Evolutionary conservation across 2,113 vertebrate genomes (phyloP), one percentile per base, ranked within the genome.

Genomic region (Cottus gobio): DNA sequence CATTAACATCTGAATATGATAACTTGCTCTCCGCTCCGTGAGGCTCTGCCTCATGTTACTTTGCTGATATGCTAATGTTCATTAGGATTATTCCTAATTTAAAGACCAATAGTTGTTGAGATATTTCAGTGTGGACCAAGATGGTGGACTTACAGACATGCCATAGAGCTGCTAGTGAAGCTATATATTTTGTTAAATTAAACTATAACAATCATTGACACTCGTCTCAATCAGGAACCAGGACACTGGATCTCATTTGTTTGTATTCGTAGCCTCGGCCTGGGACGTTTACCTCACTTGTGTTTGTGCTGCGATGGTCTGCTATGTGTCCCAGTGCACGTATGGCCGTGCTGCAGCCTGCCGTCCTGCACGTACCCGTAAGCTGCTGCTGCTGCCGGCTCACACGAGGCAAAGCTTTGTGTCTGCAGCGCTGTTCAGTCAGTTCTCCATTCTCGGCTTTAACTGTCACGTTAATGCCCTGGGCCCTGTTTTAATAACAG

Each of bases 361-460:
- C 80, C 7, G 65, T 1, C 58, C 69, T 66, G 82, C 89, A 91
- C 87, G 88, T 93, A 79, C 54, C 75, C 44, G 34, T 10, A 0
- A 39, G 39, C 30, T 39, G 11, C 42, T 75, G 26, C 77, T 48
- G 68, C 52, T 18, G 68, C 68, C 65, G 36, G 76, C 50, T 54
- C 46, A 83, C 34, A 12, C 18, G 34, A 76, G 61, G 22, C 46
- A 10, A 13, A 34, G 69, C 62, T 28, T 31, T 50, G 8, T 12
- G 37, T 75, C 44, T 50, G 71, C 42, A 64, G 37, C 34, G 36
- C 30, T 6, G 0, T 74, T 34, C 39, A 42, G n/a, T 56, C 50
- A 36, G 11, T 34, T 63, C 80, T 48, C 18, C 39, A 24, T 64
- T 24, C 36, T 80, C 74, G 61, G 74, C 58, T 64, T 39, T 7